A percentile compares a stretch with the other conserved stretches of the same genome.
Evolutionary conservation across 2,113 vertebrate genomes (phyloP).

Genomic region (Gopherus evgoodei): DNA sequence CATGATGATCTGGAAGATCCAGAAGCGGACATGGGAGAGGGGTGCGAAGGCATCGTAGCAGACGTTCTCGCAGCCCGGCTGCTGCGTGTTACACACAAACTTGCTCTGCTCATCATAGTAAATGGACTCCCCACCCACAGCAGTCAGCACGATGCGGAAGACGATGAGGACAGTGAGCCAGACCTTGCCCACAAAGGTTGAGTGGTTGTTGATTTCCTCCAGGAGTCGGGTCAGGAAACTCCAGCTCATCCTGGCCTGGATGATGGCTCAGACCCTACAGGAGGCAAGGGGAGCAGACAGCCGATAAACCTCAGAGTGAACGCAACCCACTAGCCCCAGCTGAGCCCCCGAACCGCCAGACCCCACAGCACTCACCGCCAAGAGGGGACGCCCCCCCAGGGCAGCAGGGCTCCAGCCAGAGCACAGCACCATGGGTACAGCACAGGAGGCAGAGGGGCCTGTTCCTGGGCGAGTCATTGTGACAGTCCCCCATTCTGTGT

Average conservation of each 20-base stretch:
- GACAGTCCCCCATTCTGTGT: rapidly evolving
- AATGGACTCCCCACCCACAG: constrained; percentile 90
- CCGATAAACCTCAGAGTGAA: neutral
- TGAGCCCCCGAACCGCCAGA: neutral
- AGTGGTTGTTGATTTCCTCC: constrained; percentile 94
- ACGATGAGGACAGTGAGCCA: constrained; percentile 90
- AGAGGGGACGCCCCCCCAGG: neutral
- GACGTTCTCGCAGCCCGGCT: constrained; percentile 91
- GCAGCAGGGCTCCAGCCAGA: neutral
- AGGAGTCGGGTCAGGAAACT: constrained; percentile 90
- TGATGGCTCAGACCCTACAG: constrained; percentile 36
- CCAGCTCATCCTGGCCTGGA: constrained; percentile 88
- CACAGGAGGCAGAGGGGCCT: no score
- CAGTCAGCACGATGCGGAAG: constrained; percentile 91
- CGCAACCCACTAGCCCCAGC: rapidly evolving
- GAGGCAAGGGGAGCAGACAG: neutral
- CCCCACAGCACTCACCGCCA: neutral
- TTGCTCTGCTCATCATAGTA: constrained; percentile 94
- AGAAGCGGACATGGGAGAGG: constrained; percentile 89
- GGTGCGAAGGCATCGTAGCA: constrained; percentile 90
- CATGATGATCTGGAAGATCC: constrained; percentile 92
- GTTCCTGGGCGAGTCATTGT: no score
- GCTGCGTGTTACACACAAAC: constrained; percentile 90
- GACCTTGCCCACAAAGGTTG: constrained; percentile 92
- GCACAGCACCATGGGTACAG: no score